Base-by-base conservation (phyloP, 2,797 vertebrate species). In the Tokudaia tokunoshimensis region DNA sequence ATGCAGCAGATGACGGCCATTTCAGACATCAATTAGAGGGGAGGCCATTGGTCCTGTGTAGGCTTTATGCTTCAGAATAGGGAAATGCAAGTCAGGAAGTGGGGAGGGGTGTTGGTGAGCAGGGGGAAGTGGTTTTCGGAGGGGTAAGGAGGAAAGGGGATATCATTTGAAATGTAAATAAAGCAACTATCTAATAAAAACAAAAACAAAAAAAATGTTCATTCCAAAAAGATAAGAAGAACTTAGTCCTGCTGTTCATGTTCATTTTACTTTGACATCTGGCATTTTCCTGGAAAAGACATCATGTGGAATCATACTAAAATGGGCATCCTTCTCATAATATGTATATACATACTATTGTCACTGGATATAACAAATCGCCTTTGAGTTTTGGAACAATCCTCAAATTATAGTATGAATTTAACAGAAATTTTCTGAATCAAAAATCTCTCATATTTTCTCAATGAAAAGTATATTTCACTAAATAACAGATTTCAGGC, bases 401-500 rank as follows among this genome's bases (percentile, higher is more conserved):
- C 4, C 15, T 31, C 4, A 94, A 67, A 1, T 0, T 63, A 34
- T 11, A 72, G 15, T 76, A 17, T 37, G 10, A 26, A 0, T 41
- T 84, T 57, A 85, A 85, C 41, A 14, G 34, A 75, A 41, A 65
- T 88, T 17, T 20, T 63, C 44, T 61, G 9, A 85, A 0, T 86
- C 41, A 14, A 79, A 93, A 92, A 6, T 67, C 1, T 3, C 44
- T 44, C 78, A 59, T 67, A 34, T 50, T 34, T 72, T 86, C 92
- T 37, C 72, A 95, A 8, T 9, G 78, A 67, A 92, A 91, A 89
- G 55, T 93, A 79, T 89, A 17, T n/a, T 65, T 85, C 26, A 63
- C 26, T 11, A 63, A 63, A 15, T 6, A n/a, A 90, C 78, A 22
- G 5, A 63, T 31, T 17, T 3, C 41, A 76, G 15, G 5, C 34